Percentiles rank a stretch among this genome's conserved stretches.
Conservation (phyloP, 2,797 vertebrate genomes). For the Argyrosomus regius region DNA sequence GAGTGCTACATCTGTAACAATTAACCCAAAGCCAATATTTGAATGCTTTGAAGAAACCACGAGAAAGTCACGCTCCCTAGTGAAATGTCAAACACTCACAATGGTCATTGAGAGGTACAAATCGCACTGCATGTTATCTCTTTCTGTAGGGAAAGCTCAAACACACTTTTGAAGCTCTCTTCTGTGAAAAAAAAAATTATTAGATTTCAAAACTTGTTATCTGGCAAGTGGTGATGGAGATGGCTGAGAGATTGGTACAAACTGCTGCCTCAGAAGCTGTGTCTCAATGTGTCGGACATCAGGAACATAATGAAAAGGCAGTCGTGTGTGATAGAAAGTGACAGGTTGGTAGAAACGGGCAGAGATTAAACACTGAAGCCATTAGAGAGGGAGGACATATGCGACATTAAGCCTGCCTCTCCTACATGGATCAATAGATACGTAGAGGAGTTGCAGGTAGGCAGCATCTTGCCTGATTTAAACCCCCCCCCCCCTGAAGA, state of each 20-base stretch:
- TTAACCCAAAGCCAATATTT: slow-evolving; percentile 27
- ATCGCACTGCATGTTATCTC: not conserved
- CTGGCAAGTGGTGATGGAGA: slow-evolving; percentile 21
- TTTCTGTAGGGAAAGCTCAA: slow-evolving; percentile 1
- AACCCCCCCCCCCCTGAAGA: slow-evolving; percentile 19
- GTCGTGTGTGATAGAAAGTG: slow-evolving; percentile 55
- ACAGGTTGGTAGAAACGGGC: slow-evolving; percentile 41
- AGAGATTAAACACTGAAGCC: slow-evolving; percentile 53
- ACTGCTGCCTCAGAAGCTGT: slow-evolving; percentile 20
- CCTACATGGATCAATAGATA: slow-evolving; percentile 50
- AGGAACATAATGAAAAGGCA: slow-evolving; percentile 65
- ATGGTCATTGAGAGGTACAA: slow-evolving; percentile 15
- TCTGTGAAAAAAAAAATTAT: not conserved
- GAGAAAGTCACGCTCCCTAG: slow-evolving; percentile 3
- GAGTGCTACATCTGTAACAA: slow-evolving; percentile 34
- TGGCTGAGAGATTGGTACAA: slow-evolving; percentile 14
- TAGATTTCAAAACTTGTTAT: slow-evolving; percentile 32
- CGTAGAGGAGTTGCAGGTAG: slow-evolving; percentile 30
- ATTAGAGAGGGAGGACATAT: slow-evolving; percentile 31
- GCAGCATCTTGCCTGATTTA: slow-evolving; percentile 34
- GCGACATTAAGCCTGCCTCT: slow-evolving; percentile 31
- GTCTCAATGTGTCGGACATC: slow-evolving; percentile 48
- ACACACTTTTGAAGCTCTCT: not conserved
- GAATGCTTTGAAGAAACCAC: slow-evolving; percentile 30
- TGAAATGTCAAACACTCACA: slow-evolving; percentile 23